These are phyloP conservation scores for Notoglanidium macrostoma DNA, from an alignment of 2,797 vertebrate species.

Conservation along the genomic window DNA sequence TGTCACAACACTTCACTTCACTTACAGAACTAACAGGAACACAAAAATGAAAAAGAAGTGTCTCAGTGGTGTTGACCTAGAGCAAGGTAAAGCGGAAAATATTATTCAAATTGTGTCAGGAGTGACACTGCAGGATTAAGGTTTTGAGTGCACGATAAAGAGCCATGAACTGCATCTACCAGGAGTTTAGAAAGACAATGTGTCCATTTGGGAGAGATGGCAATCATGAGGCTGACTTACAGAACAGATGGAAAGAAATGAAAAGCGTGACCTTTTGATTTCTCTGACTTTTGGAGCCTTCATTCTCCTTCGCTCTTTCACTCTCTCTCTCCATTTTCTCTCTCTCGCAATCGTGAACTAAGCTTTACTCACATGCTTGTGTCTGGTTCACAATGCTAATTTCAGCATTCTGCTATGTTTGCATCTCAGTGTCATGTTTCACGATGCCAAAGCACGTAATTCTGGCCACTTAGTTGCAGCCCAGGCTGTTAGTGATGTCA, in stretches of 20 bases:
- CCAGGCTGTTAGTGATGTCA: constrained; percentile 35
- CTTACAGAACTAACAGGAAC: not conserved
- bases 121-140: not conserved
- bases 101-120: constrained; percentile 18
- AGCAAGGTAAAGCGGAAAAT: not conserved
- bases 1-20: not conserved
- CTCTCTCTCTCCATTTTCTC: not conserved
- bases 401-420: constrained; percentile 34
- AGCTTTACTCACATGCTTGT: not conserved
- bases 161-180: constrained; percentile 3
- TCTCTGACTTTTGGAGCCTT: constrained; percentile 18
- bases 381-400: constrained; percentile 35
- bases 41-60: not conserved
- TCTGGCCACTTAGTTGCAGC: constrained; percentile 12
- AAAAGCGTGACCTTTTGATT: constrained; percentile 35
- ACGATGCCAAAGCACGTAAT: constrained; percentile 16
- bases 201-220: not conserved
- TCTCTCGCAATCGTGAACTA: constrained; percentile 9
- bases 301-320: not conserved
- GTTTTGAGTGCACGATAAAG: not conserved
- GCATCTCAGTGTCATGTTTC: constrained; percentile 27
- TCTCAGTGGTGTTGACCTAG: not conserved
- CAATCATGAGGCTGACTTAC: constrained; percentile 25
- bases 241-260: constrained; percentile 16
- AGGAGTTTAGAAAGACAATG: constrained; percentile 5